Evolutionary conservation across 1,140 invertebrate genomes (phyloP).

Genomic region (Scaptomyza montana): DNA sequence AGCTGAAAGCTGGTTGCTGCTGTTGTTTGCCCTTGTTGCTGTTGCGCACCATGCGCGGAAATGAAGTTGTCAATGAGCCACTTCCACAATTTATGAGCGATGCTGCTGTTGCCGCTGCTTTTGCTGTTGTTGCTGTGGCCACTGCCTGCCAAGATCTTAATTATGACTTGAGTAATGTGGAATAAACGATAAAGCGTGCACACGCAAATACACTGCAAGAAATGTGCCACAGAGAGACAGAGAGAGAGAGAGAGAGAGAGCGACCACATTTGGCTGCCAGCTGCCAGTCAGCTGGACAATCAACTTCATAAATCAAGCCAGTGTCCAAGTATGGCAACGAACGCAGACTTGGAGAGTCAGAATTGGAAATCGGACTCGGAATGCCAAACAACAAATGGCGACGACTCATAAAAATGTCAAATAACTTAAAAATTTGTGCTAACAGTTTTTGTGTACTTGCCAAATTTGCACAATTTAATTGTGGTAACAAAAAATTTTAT

Average conservation of each 20-base stretch:
- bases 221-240: conserved; percentile 5
- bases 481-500: conserved; percentile 39
- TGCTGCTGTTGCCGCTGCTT: conserved; percentile 45
- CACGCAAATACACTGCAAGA: conserved; percentile 76
- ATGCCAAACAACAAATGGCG: conserved; percentile 47
- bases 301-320: conserved; percentile 72
- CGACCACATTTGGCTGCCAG: conserved; percentile 30
- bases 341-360: not conserved
- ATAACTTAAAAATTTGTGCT: conserved; percentile 66
- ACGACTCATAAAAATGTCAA: conserved; percentile 75
- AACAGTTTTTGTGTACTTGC: conserved; percentile 77
- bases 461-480: conserved; percentile 80
- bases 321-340: conserved; percentile 18
- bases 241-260: not conserved
- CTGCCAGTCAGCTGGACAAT: conserved; percentile 54
- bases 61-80: conserved; percentile 82
- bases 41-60: conserved; percentile 73
- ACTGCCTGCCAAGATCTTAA: conserved; percentile 78
- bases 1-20: conserved; percentile 36
- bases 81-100: conserved; percentile 81
- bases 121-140: conserved; percentile 21
- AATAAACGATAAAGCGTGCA: conserved; percentile 80
- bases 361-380: conserved; percentile 28
- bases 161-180: conserved; percentile 81
- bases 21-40: conserved; percentile 28